Percentiles rank a stretch among this genome's conserved stretches.
Evolutionary conservation across 2,888 invertebrate genomes (phyloP).

Genomic region (Cylindroiulus punctatus): DNA sequence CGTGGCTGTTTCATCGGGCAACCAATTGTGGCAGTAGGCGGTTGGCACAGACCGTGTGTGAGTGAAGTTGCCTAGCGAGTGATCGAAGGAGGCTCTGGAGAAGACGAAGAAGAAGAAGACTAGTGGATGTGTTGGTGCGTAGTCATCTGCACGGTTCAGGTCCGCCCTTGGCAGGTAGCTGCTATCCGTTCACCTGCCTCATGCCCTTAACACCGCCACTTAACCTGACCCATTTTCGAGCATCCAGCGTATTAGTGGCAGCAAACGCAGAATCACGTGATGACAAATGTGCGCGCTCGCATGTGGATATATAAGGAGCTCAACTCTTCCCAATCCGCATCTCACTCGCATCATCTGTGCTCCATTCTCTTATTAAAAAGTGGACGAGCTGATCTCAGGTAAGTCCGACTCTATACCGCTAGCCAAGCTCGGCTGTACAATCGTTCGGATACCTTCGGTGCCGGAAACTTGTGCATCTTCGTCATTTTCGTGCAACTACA

Average conservation of each 20-base stretch:
- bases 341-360: conserved; percentile 46
- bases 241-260: conserved; percentile 52
- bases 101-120: neutral
- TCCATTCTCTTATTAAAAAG: conserved; percentile 51
- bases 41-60: neutral
- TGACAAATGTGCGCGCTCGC: conserved; percentile 44
- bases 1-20: conserved; percentile 24
- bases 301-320: conserved; percentile 54
- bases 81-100: no score
- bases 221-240: conserved; percentile 56
- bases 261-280: conserved; percentile 54
- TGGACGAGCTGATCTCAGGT: conserved; percentile 49
- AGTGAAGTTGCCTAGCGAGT: neutral
- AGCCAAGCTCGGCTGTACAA: neutral
- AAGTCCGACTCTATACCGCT: neutral
- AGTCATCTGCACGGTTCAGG: conserved; percentile 10
- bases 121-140: neutral
- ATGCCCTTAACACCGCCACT: conserved; percentile 56
- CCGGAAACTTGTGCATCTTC: conserved; percentile 36
- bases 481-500: neutral
- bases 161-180: conserved; percentile 53
- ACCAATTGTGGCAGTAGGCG: conserved; percentile 33
- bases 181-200: conserved; percentile 52
- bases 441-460: conserved; percentile 17
- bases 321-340: conserved; percentile 42